Evolutionary conservation across 2,888 invertebrate species (phyloP), one percentile per base, ranked within the genome.

Genomic region (Phortica okadai): DNA sequence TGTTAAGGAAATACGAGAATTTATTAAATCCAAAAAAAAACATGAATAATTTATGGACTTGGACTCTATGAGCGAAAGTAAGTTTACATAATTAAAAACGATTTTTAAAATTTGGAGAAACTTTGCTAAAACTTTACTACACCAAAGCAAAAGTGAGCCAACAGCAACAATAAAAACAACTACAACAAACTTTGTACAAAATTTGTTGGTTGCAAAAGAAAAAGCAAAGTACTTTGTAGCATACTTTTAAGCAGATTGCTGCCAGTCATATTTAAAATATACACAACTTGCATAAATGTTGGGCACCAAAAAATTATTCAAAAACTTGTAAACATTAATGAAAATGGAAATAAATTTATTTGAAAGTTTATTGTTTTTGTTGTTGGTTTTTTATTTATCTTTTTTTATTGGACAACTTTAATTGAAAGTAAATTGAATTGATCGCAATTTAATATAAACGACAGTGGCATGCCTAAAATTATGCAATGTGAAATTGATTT

Each of bases 381-480:
- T 33, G 33, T 33, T 33, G 33, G 33, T 33, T 33, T 33, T 33
- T 33, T 33, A 21, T 21, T 21, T 21, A 21, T 21, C 56, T 56
- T 56, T 14, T 6, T 16, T 16, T 7, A 11, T 62, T 25, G 16
- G 62, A 25, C 7, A 62, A 62, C 62, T 62, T 62, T 62, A 7
- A 62, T 56, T 56, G 14, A 62, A 21, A 62, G 62, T 25, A 4
- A 62, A 62, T 62, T 62, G 5, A 62, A 62, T 62, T 62, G 6
- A 25, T 25, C 62, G 21, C 25, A 62, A 21, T 16, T 56, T 56
- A 56, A n/a, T 56, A 56, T 56, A 10, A 62, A 7, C 62, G 6
- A 62, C 62, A 25, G 25, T 14, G 50, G 16, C 16, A 56, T 56
- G 6, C n/a, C 56, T 25, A 62, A 62, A 62, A 62, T 10, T 62